Percentiles rank a stretch among this genome's conserved stretches.
Evolutionary conservation across 2,113 vertebrate species (phyloP).

Genomic region (Bufo bufo): DNA sequence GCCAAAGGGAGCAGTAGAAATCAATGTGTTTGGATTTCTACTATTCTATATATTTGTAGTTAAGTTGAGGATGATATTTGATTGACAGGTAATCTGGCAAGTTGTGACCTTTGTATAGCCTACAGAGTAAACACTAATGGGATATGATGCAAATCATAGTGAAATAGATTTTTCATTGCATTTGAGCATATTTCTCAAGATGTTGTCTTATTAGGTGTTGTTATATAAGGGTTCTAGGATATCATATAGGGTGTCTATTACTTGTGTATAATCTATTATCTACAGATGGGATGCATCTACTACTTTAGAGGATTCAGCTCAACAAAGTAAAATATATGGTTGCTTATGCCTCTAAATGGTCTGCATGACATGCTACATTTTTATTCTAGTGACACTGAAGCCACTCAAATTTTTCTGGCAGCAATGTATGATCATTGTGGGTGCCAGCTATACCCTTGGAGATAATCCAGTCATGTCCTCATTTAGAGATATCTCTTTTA

Average conservation of each 20-base stretch:
- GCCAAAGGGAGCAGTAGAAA: constrained; percentile 18
- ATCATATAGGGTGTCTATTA: no score
- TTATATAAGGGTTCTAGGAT: no score
- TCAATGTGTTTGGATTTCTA: background rate
- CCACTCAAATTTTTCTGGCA: no score
- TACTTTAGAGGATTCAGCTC: no score
- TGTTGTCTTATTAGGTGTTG: no score
- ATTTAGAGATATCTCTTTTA: no score
- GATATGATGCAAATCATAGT: background rate
- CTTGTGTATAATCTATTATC: background rate
- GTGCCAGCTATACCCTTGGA: no score
- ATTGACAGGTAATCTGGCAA: background rate
- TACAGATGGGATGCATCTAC: background rate
- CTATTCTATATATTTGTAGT: background rate
- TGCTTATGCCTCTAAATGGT: background rate
- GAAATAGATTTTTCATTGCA: background rate
- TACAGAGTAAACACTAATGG: background rate
- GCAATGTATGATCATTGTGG: no score
- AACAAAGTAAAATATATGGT: no score
- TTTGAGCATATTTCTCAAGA: no score
- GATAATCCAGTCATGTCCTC: no score
- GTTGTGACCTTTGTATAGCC: background rate
- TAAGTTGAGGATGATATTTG: background rate
- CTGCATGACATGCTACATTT: background rate
- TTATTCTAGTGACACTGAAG: no score